phyloP scores from a whole-genome alignment of 1,140 invertebrate genomes.

The Copidosoma floridanum region DNA sequence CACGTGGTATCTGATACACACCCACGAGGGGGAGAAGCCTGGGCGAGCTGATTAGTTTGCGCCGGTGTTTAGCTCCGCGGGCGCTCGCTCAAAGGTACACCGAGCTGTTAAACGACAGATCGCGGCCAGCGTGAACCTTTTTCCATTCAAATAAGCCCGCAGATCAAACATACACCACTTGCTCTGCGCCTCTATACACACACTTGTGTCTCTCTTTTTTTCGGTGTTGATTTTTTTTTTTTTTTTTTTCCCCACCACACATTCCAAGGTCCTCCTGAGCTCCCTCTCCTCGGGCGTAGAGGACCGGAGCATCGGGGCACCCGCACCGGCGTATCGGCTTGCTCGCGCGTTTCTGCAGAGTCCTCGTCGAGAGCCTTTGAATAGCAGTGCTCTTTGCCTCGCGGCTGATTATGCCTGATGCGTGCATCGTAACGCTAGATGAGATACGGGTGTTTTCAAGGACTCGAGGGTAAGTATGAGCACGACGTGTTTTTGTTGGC shows the following conservation, averaged over 20 bases:
- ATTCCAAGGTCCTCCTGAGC: no score
- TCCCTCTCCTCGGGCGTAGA: no score
- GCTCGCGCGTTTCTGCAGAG: slow-evolving; percentile 8
- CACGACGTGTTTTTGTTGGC: no score
- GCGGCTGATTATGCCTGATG: neutral
- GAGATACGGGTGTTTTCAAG: slow-evolving; percentile 18
- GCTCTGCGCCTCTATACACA: neutral
- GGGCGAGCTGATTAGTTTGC: slow-evolving; percentile 18
- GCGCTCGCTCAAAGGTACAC: slow-evolving; percentile 14
- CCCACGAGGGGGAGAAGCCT: no score
- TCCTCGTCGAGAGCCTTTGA: no score
- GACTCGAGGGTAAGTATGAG: no score
- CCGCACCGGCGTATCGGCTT: slow-evolving; percentile 26
- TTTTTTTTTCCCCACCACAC: neutral
- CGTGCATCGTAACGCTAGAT: slow-evolving; percentile 1
- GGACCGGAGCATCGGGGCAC: slow-evolving; percentile 22
- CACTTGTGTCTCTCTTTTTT: neutral
- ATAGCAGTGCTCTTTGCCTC: slow-evolving; percentile 12
- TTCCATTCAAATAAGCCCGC: neutral
- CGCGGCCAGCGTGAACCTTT: neutral
- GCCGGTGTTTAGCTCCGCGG: slow-evolving; percentile 6
- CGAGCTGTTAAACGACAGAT: slow-evolving; percentile 4
- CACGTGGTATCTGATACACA: no score
- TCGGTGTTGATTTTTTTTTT: neutral
- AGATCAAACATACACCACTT: neutral